phyloP scores from a whole-genome alignment of 2,113 vertebrate genomes.

The Cyprinodon tularosa region DNA sequence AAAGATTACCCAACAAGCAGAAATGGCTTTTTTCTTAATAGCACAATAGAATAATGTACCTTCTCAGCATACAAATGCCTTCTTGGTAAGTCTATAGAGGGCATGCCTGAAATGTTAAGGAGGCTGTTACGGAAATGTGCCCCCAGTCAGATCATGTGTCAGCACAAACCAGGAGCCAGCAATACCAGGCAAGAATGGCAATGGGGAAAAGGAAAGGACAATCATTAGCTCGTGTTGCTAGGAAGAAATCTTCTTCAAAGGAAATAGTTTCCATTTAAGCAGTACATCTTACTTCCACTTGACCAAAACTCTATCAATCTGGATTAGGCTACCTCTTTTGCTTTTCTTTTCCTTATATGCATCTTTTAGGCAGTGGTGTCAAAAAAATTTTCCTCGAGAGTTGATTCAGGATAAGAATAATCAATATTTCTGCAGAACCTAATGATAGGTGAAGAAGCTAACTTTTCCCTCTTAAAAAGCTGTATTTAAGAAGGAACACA shows the following conservation, averaged over 20 bases:
- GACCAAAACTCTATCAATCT: background rate
- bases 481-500: background rate
- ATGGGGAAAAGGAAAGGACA: constrained; percentile 7
- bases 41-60: constrained; percentile 66
- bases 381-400: too few species aligned
- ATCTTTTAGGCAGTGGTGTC: too few species aligned
- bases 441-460: background rate
- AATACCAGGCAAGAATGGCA: constrained; percentile 26
- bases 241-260: constrained; percentile 45
- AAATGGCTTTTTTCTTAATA: constrained; percentile 70
- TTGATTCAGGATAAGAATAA: background rate
- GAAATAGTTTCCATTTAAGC: background rate
- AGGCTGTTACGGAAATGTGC: constrained; percentile 45
- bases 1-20: constrained; percentile 58
- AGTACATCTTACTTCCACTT: background rate
- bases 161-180: constrained; percentile 69
- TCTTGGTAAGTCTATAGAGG: constrained; percentile 39
- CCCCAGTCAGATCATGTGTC: constrained; percentile 64
- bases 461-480: background rate
- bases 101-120: constrained; percentile 62
- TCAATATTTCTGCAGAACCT: background rate
- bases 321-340: background rate
- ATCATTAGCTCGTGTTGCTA: constrained; percentile 63
- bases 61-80: constrained; percentile 63
- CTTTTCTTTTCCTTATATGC: background rate